Base-by-base conservation (phyloP, 2,888 invertebrate species). In the Drosophila emarginata region DNA sequence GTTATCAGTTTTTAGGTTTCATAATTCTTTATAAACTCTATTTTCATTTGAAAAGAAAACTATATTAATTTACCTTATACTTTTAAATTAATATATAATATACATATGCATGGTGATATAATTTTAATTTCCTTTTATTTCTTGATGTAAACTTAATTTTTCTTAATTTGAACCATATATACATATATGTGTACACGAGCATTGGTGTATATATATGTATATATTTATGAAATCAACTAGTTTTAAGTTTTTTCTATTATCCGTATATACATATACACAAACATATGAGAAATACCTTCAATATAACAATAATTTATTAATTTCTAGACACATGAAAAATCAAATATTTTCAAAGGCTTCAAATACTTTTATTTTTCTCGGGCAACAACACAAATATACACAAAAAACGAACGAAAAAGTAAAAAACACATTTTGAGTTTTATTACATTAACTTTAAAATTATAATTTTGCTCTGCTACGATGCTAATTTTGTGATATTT, bases 401-500 rank as follows among this genome's bases (percentile, higher is more conserved):
- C 52, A 52, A 45, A 45, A 45, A 45, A 45, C 45, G 18, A 45
- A 63, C 53, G 60, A 23, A 64, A 76, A 64, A 72, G 68, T 64
- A 53, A 75, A 69, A 32, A 32, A 77, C 65, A 71, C 61, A 64
- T 73, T 85, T 89, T 89, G 85, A 89, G 88, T 85, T 85, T 85
- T 89, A 84, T 88, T 87, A 73, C 66, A 14, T 64, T 58, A 9
- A 28, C 14, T 28, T 40, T 56, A 61, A 54, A 65, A 15, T 64
- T 21, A 50, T 37, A 37, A 59, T 66, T 71, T 87, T 82, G 81
- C 80, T 78, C 79, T 78, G 82, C 87, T 79, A 86, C 78, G 84
- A 80, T 82, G 81, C 88, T 82, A 82, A 77, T 82, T 82, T 87
- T 84, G 84, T 84, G 84, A 84, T 84, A 84, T 85, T 84, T 87